A percentile compares a stretch with the other conserved stretches of the same genome.
Evolutionary conservation across 2,113 vertebrate species (phyloP).

Genomic region (Turdus rufiventris): DNA sequence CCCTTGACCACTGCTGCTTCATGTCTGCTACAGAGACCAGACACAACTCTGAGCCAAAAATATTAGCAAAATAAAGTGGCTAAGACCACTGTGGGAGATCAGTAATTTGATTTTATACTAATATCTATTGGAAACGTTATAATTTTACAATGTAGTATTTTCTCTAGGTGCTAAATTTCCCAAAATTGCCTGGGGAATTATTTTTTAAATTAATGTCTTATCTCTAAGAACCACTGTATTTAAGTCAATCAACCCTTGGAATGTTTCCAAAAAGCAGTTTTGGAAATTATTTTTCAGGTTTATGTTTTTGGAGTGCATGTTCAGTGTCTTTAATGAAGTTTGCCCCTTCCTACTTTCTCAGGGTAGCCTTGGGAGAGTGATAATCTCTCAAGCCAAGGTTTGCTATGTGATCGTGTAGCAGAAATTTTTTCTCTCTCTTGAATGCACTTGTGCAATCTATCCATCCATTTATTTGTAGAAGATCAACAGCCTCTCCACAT

Average conservation of each 20-base stretch:
- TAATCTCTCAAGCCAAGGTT: background rate
- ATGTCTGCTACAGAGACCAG: background rate
- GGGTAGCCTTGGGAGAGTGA: background rate
- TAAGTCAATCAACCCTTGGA: background rate
- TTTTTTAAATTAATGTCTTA: background rate
- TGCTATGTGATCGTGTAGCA: background rate
- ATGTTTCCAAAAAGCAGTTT: background rate
- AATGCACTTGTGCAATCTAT: background rate
- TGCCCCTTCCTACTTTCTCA: background rate
- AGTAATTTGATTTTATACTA: background rate
- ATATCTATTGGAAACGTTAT: background rate
- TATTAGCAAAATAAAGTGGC: background rate
- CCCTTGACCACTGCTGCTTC: background rate
- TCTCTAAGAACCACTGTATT: background rate
- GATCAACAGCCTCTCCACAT: background rate
- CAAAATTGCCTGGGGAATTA: background rate
- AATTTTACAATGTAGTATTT: background rate
- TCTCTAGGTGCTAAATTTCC: background rate
- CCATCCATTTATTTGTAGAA: background rate
- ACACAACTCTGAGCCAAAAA: background rate
- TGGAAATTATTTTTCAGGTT: background rate
- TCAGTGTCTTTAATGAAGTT: background rate
- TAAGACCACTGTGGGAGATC: background rate
- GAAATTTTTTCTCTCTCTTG: background rate
- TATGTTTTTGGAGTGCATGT: background rate